Base-by-base conservation (phyloP, 2,113 vertebrate species). In the Gorsachius goisagi region DNA sequence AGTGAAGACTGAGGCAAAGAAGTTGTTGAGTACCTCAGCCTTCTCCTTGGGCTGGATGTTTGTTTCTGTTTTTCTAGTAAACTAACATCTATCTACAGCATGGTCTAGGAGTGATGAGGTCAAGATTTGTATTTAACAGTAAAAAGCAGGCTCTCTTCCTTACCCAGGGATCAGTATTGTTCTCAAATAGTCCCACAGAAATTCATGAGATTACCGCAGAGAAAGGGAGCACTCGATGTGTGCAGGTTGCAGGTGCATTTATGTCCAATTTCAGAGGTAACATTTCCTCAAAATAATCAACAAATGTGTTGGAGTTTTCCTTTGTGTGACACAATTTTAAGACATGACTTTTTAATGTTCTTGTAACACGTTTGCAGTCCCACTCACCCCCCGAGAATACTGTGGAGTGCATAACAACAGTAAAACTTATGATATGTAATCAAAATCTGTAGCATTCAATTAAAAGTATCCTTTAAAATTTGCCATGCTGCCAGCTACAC, bases 161-260 rank as follows among this genome's bases (percentile, higher is more conserved):
- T 62, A 37, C 24, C 11, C 41, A 50, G 35, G 37, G 41, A 47
- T 32, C 47, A 39, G 41, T 27, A 20, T 3, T 63, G 35, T 73
- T 44, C 59, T 64, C 63, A 13, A 22, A 41, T 0, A 56, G 17
- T 24, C 18, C 33, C 60, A 72, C 4, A 59, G 83, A 60, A 72
- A 72, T 10, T 4, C 81, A 64, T 28, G 82, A 55, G 82, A 58
- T 87, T 68, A 64, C 64, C 75, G 52, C 23, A 37, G n/a, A 53
- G 52, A 6, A 22, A 90, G 27, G 59, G 39, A 85, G 32, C 28
- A 11, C 22, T 68, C 58, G 18, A 1, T 4, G 13, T 0, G 0
- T 67, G 45, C 58, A 95, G 59, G 35, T 21, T 94, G 90, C 90
- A 95, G 91, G 55, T 66, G 59, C 62, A 37, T 79, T 92, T 80